A percentile compares a stretch with the other conserved stretches of the same genome.
These are phyloP conservation scores for Botia kubotai DNA, from an alignment of 2,797 vertebrate species.

Conservation along the genomic window DNA sequence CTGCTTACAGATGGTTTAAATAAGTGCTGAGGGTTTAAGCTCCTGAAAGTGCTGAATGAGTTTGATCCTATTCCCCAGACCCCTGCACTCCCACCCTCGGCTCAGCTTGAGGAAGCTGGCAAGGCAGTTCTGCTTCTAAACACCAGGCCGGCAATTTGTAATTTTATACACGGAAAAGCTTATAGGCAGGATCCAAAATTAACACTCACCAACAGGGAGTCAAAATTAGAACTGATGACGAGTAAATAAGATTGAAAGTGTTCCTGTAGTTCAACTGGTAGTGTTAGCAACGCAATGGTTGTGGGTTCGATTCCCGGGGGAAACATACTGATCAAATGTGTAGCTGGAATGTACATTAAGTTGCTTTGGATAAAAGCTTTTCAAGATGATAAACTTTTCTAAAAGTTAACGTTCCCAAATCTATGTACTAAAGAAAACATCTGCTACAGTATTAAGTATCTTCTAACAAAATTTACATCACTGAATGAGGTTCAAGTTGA, in stretches of 20 bases:
- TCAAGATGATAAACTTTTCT: not conserved
- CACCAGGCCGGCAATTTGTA: not conserved
- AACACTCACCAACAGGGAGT: not conserved
- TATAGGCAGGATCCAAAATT: slow-evolving; percentile 1
- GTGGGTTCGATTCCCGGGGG: too few relatives aligned
- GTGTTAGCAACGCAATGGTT: too few relatives aligned
- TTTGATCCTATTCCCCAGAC: slow-evolving; percentile 43
- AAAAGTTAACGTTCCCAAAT: not conserved
- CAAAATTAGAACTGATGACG: not conserved
- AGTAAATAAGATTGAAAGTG: not conserved
- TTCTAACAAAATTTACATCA: not conserved
- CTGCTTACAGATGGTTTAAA: slow-evolving; percentile 53
- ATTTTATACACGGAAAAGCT: not conserved
- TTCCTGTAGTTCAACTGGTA: too few relatives aligned
- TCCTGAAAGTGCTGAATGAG: slow-evolving; percentile 59
- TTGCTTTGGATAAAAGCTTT: too few relatives aligned
- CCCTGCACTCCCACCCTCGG: slow-evolving; percentile 32
- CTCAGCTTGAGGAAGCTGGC: slow-evolving; percentile 18
- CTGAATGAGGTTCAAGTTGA: not conserved
- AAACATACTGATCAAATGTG: too few relatives aligned
- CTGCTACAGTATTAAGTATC: not conserved
- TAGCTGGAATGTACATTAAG: too few relatives aligned
- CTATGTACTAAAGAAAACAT: too few relatives aligned
- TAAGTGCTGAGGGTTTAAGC: slow-evolving; percentile 47
- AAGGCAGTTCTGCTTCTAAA: slow-evolving; percentile 26